Evolutionary conservation across 2,888 invertebrate genomes (phyloP), one percentile per base, ranked within the genome.

Genomic region (Seira sanloemensis): DNA sequence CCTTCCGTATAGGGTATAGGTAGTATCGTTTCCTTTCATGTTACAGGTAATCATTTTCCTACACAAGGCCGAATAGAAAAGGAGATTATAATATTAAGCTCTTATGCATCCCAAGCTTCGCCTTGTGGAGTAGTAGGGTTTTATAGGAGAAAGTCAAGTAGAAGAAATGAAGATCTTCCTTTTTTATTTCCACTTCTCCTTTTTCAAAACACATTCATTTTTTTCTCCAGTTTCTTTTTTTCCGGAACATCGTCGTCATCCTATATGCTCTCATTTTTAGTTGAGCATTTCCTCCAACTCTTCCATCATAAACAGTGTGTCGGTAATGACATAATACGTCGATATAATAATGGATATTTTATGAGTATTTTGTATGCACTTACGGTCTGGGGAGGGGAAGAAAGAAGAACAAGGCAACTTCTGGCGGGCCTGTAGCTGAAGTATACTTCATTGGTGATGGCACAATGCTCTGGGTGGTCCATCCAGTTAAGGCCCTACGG

Each of bases 1-100:
- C n/a, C n/a, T n/a, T n/a, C n/a, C n/a, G n/a, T n/a, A n/a, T n/a
- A n/a, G n/a, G n/a, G n/a, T n/a, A n/a, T n/a, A n/a, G n/a, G n/a
- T 50, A 50, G 50, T 50, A 50, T 50, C 50, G n/a, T 50, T 27
- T 71, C 37, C 4, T 16, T 65, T 67, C 23, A 71, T 18, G 71
- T 50, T 23, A 71, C 71, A 71, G 71, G 71, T 71, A 71, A 71
- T 71, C 71, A 21, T 71, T 37, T 37, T 50, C 50, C 50, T 50
- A 50, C 50, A 50, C 50, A 2, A 50, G 50, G 5, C 50, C 50
- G n/a, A 50, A 50, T 50, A 50, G n/a, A 50, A 16, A 50, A 50
- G 50, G n/a, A 50, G 50, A 50, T 50, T 50, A 50, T 50, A 50
- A 37, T 37, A 37, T 4, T 37, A n/a, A 37, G 37, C 37, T 7